phyloP scores from a whole-genome alignment of 2,888 invertebrate genomes.

The Spialia ferax region DNA sequence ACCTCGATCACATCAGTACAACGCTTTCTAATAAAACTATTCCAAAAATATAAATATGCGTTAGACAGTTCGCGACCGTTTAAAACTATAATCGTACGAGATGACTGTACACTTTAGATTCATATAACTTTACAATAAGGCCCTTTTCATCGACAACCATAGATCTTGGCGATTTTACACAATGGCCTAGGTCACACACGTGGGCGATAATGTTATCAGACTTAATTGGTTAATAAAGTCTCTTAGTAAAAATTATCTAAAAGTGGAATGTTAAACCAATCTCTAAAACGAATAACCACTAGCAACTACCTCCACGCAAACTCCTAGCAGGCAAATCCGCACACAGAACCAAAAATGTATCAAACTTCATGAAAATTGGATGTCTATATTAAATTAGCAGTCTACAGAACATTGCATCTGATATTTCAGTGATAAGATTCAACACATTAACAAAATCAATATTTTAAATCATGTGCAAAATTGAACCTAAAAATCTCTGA shows the following conservation, averaged over 20 bases:
- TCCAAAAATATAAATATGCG: constrained; percentile 35
- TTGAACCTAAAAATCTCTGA: no score
- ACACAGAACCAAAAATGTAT: constrained; percentile 7
- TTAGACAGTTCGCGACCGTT: constrained; percentile 21
- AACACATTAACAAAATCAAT: no score
- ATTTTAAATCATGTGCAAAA: no score
- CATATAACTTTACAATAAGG: constrained; percentile 28
- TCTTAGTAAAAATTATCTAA: constrained; percentile 50
- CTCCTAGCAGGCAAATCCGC: constrained; percentile 14
- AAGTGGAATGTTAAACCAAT: constrained; percentile 63
- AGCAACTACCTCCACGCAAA: constrained; percentile 35
- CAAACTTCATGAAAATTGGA: background rate
- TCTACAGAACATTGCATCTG: background rate
- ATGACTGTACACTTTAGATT: constrained; percentile 8
- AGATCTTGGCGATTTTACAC: background rate
- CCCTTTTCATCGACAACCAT: constrained; percentile 34
- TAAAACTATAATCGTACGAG: constrained; percentile 17
- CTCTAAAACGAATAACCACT: constrained; percentile 52
- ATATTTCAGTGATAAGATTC: background rate
- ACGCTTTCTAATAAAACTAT: constrained; percentile 31
- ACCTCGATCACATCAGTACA: constrained; percentile 18
- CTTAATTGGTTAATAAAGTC: constrained; percentile 46
- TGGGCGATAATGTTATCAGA: constrained; percentile 49
- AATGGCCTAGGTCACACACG: constrained; percentile 28
- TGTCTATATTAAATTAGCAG: background rate